A percentile compares a stretch with the other conserved stretches of the same genome.
These are phyloP conservation scores for Scolopax bukidnonensis DNA, from an alignment of 2,797 vertebrate species.

Conservation along the genomic window DNA sequence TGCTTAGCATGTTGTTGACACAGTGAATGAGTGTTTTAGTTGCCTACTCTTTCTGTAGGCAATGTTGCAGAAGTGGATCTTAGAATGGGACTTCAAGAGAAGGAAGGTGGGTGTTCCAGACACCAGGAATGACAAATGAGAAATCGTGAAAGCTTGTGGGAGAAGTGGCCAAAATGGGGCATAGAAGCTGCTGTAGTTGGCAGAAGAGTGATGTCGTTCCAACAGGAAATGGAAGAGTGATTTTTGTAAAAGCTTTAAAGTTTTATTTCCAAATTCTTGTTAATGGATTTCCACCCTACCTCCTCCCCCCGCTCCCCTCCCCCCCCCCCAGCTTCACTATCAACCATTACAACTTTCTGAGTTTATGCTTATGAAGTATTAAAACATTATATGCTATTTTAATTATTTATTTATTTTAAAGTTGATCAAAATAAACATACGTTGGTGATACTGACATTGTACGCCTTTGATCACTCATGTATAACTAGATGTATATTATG, in stretches of 20 bases:
- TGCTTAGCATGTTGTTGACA: not conserved
- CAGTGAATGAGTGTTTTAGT: conserved; percentile 12
- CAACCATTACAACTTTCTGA: not conserved
- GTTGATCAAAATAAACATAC: not conserved
- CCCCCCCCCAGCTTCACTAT: not conserved
- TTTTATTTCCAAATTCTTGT: not conserved
- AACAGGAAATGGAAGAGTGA: not conserved
- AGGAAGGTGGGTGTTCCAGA: conserved; percentile 48
- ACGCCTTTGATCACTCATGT: not conserved
- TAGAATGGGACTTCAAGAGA: conserved; percentile 39
- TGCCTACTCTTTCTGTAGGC: conserved; percentile 61
- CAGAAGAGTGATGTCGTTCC: conserved; percentile 20
- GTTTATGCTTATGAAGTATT: not conserved
- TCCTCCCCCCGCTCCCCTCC: not conserved
- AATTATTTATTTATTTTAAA: not conserved
- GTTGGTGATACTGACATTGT: not conserved
- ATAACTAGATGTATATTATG: not conserved
- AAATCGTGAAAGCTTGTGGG: conserved; percentile 14
- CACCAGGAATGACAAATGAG: not conserved
- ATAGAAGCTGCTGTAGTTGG: conserved; percentile 5
- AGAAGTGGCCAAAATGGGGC: conserved; percentile 29
- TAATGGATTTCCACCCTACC: not conserved
- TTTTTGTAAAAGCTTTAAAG: not conserved
- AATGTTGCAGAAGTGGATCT: conserved; percentile 53
- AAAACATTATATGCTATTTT: not conserved